Conservation (phyloP, 2,797 vertebrate species). For the Echeneis naucrates region DNA sequence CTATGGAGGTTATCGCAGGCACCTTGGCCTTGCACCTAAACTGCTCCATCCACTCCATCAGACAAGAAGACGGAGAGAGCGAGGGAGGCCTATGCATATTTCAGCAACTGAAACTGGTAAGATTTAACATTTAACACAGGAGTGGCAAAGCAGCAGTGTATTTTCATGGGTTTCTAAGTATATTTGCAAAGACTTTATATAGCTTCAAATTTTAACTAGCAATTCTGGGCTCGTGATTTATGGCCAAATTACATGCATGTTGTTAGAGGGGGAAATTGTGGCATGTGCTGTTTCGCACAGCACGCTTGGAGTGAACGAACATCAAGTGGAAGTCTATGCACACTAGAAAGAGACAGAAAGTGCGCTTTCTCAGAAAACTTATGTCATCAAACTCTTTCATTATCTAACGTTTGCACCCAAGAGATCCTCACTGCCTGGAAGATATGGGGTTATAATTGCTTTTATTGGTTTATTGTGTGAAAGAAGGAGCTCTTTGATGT, state of each 20-base stretch:
- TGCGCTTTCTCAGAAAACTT: slow-evolving; percentile 79
- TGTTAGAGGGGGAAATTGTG: slow-evolving; percentile 35
- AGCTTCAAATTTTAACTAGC: slow-evolving; percentile 59
- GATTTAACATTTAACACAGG: slow-evolving; percentile 72
- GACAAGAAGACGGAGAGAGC: slow-evolving; percentile 41
- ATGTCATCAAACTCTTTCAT: slow-evolving; percentile 82
- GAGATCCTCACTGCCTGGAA: slow-evolving; percentile 71
- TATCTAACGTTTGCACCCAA: slow-evolving; percentile 80
- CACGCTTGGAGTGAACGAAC: slow-evolving; percentile 15
- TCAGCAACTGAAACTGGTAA: slow-evolving; percentile 75
- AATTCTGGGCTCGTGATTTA: slow-evolving; percentile 48
- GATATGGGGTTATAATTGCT: slow-evolving; percentile 80
- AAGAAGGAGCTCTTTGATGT: slow-evolving; percentile 83
- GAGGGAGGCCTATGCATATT: slow-evolving; percentile 68
- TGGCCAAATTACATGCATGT: slow-evolving; percentile 51
- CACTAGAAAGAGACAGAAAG: slow-evolving; percentile 71
- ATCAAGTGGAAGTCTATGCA: slow-evolving; percentile 25
- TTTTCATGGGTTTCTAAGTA: slow-evolving; percentile 35
- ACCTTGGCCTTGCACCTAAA: slow-evolving; percentile 44
- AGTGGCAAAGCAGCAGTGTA: slow-evolving; percentile 41
- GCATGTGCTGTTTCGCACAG: slow-evolving; percentile 44
- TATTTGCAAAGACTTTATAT: slow-evolving; percentile 45
- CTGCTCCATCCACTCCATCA: slow-evolving; percentile 57
- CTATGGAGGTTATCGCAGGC: slow-evolving; percentile 65
- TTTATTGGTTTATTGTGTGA: slow-evolving; percentile 84